A percentile compares a stretch with the other conserved stretches of the same genome.
phyloP scores from a whole-genome alignment of 2,113 vertebrate species.

The Poeciliopsis occidentalis region DNA sequence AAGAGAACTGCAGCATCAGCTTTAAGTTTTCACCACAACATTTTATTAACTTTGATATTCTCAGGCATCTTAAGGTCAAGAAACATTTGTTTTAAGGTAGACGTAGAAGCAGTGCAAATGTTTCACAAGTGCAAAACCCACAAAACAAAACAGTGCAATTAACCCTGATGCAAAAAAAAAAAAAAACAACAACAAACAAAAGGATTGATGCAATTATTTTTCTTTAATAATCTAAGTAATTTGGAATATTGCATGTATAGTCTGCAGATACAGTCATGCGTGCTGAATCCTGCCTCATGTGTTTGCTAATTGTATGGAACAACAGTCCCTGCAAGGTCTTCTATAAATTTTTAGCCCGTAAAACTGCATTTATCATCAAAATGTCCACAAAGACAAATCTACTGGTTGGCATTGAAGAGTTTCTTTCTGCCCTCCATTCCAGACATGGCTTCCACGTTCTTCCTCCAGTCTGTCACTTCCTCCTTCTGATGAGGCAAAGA shows the following conservation, averaged over 20 bases:
- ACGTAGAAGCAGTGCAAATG: not conserved
- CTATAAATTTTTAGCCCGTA: not conserved
- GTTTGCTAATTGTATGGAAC: too few relatives aligned
- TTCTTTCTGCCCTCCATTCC: conserved; percentile 85
- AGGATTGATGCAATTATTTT: not conserved
- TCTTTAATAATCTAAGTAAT: not conserved
- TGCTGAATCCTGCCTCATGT: too few relatives aligned
- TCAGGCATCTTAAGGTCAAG: not conserved
- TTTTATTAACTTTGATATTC: not conserved
- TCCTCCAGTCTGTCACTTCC: conserved; percentile 83
- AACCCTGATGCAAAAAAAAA: not conserved
- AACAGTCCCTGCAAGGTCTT: too few relatives aligned
- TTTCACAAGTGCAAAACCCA: not conserved
- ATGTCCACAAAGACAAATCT: conserved; percentile 20
- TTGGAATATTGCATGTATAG: too few relatives aligned
- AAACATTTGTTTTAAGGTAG: not conserved
- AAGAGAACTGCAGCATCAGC: not conserved
- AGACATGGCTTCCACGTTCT: conserved; percentile 83
- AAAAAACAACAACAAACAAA: too few relatives aligned
- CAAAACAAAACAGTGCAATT: not conserved
- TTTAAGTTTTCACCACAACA: not conserved
- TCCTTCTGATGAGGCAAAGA: conserved; percentile 33
- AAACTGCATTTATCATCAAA: not conserved
- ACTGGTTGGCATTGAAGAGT: conserved; percentile 72
- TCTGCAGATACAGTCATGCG: too few relatives aligned